phyloP scores from a whole-genome alignment of 2,797 vertebrate species.

The Kryptolebias ocellatus region DNA sequence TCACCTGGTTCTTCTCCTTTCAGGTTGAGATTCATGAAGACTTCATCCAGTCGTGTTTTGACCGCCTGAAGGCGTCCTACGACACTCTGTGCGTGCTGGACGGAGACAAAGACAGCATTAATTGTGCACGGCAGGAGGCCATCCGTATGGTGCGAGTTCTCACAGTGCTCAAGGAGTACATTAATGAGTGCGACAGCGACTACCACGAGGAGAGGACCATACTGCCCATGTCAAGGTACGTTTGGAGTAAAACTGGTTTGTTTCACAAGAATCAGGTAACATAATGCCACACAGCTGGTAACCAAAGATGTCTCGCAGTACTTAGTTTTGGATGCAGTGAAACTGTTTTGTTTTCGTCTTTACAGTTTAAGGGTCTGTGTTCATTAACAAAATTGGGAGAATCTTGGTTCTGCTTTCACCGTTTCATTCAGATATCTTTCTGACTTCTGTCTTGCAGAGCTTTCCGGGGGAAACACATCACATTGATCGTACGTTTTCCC shows the following conservation, averaged over 20 bases:
- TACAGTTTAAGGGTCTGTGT: neutral
- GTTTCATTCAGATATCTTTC: neutral
- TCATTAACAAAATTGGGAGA: neutral
- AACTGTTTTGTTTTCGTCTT: neutral
- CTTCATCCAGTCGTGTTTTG: slow-evolving; percentile 99
- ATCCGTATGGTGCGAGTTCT: slow-evolving; percentile 98
- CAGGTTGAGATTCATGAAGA: slow-evolving; percentile 99
- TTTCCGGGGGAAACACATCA: slow-evolving; percentile 98
- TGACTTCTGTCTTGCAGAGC: slow-evolving; percentile 82
- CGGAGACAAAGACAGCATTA: slow-evolving; percentile 99
- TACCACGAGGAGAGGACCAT: slow-evolving; percentile 99
- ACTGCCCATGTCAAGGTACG: slow-evolving; percentile 98
- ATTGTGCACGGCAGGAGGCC: slow-evolving; percentile 97
- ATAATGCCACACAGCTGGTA: no score
- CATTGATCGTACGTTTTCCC: slow-evolving; percentile 96
- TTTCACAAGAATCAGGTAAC: neutral
- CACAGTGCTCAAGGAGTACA: slow-evolving; percentile 97
- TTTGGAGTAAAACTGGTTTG: neutral
- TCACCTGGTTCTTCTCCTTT: slow-evolving; percentile 2
- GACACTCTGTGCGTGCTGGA: slow-evolving; percentile 98
- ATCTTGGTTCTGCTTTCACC: neutral
- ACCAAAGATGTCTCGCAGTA: neutral
- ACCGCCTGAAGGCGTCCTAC: slow-evolving; percentile 98
- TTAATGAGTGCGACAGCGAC: slow-evolving; percentile 99
- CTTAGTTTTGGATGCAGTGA: no score